phyloP scores from a whole-genome alignment of 2,888 invertebrate genomes.

The Suillia variegata region DNA sequence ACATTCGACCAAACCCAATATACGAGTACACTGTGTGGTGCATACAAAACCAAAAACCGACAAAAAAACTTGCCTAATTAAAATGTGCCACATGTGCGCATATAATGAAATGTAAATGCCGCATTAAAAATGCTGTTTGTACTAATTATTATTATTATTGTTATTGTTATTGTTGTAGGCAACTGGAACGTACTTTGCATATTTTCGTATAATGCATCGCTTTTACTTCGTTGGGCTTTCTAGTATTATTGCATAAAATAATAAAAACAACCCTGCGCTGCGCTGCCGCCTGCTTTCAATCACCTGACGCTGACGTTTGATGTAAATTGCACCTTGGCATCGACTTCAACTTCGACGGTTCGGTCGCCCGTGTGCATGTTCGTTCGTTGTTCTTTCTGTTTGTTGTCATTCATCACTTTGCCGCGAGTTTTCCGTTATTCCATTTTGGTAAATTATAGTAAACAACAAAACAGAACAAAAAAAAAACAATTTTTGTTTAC shows the following conservation, averaged over 20 bases:
- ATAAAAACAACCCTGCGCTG: background rate
- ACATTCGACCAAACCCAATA: too few relatives aligned
- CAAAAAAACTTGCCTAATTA: conserved; percentile 7
- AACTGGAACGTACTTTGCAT: conserved; percentile 14
- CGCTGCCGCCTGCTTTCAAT: too few relatives aligned
- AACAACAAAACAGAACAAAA: too few relatives aligned
- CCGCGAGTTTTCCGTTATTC: background rate
- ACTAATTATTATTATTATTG: conserved; percentile 6
- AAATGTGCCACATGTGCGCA: conserved; percentile 11
- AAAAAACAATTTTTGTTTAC: background rate
- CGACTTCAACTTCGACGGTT: too few relatives aligned
- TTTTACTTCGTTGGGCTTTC: background rate
- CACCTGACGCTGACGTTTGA: conserved; percentile 13
- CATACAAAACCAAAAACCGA: background rate
- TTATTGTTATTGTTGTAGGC: too few relatives aligned
- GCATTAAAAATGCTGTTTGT: conserved; percentile 9
- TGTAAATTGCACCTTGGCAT: conserved; percentile 15
- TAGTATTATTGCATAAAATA: background rate
- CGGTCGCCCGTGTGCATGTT: too few relatives aligned
- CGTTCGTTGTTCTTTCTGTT: conserved; percentile 7
- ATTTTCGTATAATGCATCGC: background rate
- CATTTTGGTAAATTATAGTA: conserved; percentile 11
- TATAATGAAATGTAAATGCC: conserved; percentile 8
- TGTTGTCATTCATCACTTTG: conserved; percentile 21
- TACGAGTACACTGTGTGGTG: too few relatives aligned